phyloP scores from a whole-genome alignment of 2,113 vertebrate genomes.

The Onychostruthus taczanowskii region DNA sequence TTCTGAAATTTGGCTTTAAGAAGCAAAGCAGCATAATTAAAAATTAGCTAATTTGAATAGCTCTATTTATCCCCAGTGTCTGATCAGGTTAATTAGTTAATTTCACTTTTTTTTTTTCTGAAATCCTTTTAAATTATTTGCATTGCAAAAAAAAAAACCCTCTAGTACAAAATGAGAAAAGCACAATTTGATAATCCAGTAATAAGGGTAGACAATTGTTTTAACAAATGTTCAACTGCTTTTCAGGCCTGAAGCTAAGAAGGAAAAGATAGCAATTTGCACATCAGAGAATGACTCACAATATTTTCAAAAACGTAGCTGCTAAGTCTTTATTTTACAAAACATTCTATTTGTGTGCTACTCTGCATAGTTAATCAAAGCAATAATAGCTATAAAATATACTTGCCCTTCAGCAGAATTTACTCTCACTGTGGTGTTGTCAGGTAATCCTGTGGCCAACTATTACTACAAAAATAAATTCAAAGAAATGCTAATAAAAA shows the following conservation, averaged over 20 bases:
- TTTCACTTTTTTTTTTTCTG: slow-evolving; percentile 19
- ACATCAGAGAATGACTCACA: slow-evolving; percentile 43
- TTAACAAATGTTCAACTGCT: slow-evolving; percentile 34
- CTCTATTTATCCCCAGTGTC: neutral
- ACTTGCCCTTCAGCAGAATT: slow-evolving; percentile 41
- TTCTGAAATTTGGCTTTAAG: slow-evolving; percentile 7
- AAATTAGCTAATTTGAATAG: slow-evolving; percentile 20
- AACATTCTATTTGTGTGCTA: slow-evolving; percentile 39
- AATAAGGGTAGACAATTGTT: slow-evolving; percentile 42
- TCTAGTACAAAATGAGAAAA: slow-evolving; percentile 29
- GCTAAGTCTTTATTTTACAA: slow-evolving; percentile 53
- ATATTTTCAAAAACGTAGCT: slow-evolving; percentile 27
- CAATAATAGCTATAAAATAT: slow-evolving; percentile 51
- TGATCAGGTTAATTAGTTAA: slow-evolving; percentile 32
- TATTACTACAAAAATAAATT: slow-evolving; percentile 11
- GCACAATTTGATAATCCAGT: slow-evolving; percentile 3
- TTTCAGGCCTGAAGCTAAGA: slow-evolving; percentile 50
- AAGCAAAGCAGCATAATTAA: slow-evolving; percentile 4
- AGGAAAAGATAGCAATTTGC: slow-evolving; percentile 38
- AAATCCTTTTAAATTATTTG: slow-evolving; percentile 47
- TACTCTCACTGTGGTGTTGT: neutral
- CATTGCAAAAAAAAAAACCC: neutral
- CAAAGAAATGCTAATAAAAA: slow-evolving; percentile 4
- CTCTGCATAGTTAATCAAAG: slow-evolving; percentile 49
- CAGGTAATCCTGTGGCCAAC: slow-evolving; percentile 24